A percentile compares a stretch with the other conserved stretches of the same genome.
Evolutionary conservation across 2,113 vertebrate species (phyloP).

Genomic region (Marmota monax): DNA sequence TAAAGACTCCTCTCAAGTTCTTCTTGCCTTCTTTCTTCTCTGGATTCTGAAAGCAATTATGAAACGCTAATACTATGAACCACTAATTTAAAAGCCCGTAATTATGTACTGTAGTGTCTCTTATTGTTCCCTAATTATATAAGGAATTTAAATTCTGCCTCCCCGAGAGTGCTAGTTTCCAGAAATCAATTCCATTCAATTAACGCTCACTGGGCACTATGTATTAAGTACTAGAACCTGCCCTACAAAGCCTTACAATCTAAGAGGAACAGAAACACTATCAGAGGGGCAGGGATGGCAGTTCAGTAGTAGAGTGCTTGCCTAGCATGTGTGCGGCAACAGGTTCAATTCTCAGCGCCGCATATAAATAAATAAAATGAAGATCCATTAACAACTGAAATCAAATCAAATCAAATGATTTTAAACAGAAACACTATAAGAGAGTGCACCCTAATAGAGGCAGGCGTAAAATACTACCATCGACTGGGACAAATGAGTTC

Average conservation of each 20-base stretch:
- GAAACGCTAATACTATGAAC: conserved; percentile 46
- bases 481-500: background rate
- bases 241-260: conserved; percentile 13
- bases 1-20: background rate
- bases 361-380: no score
- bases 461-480: background rate
- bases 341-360: no score
- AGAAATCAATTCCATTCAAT: conserved; percentile 50
- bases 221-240: background rate
- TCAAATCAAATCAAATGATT: no score
- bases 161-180: background rate
- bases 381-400: no score
- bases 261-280: background rate
- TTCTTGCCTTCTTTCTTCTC: conserved; percentile 48
- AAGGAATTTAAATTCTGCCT: conserved; percentile 48
- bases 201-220: conserved; percentile 18
- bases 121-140: conserved; percentile 9
- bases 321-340: no score
- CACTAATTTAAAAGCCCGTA: conserved; percentile 54
- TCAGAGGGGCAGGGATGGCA: background rate
- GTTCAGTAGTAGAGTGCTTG: no score
- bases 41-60: conserved; percentile 34
- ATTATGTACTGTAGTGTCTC: conserved; percentile 57
- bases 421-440: background rate
- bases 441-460: background rate